Evolutionary conservation across 2,113 vertebrate genomes (phyloP).

Genomic region (Pelvicachromis taeniatus): DNA sequence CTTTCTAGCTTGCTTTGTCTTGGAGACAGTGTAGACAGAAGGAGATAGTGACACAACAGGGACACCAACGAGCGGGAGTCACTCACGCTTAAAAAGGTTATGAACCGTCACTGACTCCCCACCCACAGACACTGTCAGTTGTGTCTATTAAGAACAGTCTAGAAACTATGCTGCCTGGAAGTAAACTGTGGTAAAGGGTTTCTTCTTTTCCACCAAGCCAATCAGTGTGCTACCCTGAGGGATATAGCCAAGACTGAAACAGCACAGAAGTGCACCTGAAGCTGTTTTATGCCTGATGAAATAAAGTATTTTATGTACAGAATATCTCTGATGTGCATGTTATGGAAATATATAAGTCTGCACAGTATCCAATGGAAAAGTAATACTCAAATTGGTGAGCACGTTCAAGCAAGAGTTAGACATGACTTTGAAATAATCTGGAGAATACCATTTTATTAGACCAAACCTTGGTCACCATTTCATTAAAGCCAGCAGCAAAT

Average conservation of each 20-base stretch:
- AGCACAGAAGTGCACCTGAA: not conserved
- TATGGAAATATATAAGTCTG: not conserved
- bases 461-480: constrained; percentile 6
- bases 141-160: not conserved
- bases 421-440: not conserved
- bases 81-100: not conserved
- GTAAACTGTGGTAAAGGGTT: not conserved
- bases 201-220: not conserved
- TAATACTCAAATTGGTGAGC: not conserved
- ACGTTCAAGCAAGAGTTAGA: not conserved
- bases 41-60: not conserved
- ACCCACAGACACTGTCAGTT: not conserved
- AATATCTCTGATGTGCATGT: not conserved
- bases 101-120: not conserved
- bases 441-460: not conserved
- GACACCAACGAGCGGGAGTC: not conserved
- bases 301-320: not conserved
- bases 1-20: not conserved
- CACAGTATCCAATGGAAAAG: not conserved
- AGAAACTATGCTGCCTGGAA: not conserved
- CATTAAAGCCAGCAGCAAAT: constrained; percentile 1
- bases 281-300: not conserved
- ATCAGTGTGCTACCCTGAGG: not conserved
- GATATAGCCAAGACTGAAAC: not conserved
- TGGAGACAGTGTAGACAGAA: not conserved